Conservation (phyloP, 2,797 vertebrate genomes). For the Esox masquinongy region DNA sequence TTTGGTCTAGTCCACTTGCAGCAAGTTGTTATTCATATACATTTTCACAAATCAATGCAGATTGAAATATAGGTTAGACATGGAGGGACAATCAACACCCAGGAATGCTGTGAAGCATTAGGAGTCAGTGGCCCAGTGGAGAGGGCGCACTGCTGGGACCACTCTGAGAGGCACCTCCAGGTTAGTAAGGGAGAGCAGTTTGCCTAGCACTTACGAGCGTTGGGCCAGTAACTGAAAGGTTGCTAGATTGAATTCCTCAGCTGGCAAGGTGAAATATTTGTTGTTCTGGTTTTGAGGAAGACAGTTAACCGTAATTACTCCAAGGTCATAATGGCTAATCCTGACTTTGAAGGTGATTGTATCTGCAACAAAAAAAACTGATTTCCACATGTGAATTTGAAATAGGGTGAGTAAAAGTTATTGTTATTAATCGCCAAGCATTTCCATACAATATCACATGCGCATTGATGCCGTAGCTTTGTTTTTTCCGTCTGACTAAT, state of each 20-base stretch:
- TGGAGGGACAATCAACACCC: constrained; percentile 31
- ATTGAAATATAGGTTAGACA: constrained; percentile 42
- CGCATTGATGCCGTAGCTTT: constrained; percentile 15
- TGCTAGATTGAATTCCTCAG: too few relatives aligned
- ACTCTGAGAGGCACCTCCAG: background rate
- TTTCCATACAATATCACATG: background rate
- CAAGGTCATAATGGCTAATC: too few relatives aligned
- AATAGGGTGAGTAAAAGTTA: too few relatives aligned
- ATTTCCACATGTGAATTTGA: too few relatives aligned
- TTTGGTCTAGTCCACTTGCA: constrained; percentile 31
- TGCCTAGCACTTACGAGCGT: too few relatives aligned
- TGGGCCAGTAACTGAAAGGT: too few relatives aligned
- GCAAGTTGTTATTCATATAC: constrained; percentile 30
- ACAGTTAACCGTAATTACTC: too few relatives aligned
- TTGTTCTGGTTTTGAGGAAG: too few relatives aligned
- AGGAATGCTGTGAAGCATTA: constrained; percentile 50
- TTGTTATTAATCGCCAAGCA: background rate
- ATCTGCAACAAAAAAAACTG: too few relatives aligned
- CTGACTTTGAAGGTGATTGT: too few relatives aligned
- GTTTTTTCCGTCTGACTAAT: constrained; percentile 42
- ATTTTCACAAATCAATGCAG: constrained; percentile 33
- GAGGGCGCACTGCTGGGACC: background rate
- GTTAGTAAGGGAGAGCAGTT: too few relatives aligned
- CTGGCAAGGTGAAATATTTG: too few relatives aligned
- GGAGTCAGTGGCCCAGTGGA: constrained; percentile 1